Evolutionary conservation across 92 coral and sea anemone species (phyloP), one percentile per base, ranked within the genome.

Genomic region (Pocillopora grandis): DNA sequence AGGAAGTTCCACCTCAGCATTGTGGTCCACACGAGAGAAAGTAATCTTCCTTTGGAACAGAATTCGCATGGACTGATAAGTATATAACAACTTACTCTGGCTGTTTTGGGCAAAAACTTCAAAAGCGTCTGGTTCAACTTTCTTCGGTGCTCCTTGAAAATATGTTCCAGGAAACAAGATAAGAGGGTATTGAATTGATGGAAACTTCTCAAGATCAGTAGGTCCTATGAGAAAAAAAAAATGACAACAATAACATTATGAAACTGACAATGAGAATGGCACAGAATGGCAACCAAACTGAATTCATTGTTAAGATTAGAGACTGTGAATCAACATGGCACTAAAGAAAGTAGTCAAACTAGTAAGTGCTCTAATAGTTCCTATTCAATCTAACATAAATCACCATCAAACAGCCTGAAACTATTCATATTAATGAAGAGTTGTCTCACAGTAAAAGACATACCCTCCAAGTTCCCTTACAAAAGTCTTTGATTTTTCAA

Each of bases 81-180:
- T 81, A 52, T 90, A 85, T 27, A 78, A 86, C 80, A 90, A 85
- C 71, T 58, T 82, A 17, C 91, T 97, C 82, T 91, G 94, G 11
- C 72, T 77, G 79, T 94, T 97, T 64, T 75, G 85, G 18, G 99
- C 99, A 85, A 97, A 97, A 61, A 84, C 92, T 65, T 88, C 88
- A 75, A 80, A 89, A 63, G 79, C 76, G 66, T 93, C 88, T 9
- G 98, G 91, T 19, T 90, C 84, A 62, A 94, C 81, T 77, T 92
- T 89, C 52, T 61, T 73, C 17, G 99, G 98, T 9, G 94, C 88
- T 31, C 98, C 99, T 55, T 79, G 48, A 77, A 90, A 97, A 75
- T 84, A 87, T 35, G 86, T 85, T 74, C 90, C 69, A 19, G 99
- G 98, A 79, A 94, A 97, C 23, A 97, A 83, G 49, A 97, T 82